These are phyloP conservation scores for Holacanthus passer DNA, from an alignment of 2,113 vertebrate species.

Conservation along the genomic window DNA sequence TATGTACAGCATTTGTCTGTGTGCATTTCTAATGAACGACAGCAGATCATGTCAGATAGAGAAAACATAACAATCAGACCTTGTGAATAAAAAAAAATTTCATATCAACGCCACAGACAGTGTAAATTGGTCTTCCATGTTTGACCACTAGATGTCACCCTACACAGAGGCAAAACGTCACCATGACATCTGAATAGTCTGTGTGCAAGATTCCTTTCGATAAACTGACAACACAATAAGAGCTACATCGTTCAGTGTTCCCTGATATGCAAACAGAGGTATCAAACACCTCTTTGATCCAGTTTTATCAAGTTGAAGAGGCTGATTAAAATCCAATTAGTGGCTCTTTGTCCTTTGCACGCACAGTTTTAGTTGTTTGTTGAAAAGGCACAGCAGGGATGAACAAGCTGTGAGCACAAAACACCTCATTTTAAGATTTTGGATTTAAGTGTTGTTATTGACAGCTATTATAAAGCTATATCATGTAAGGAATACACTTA, in stretches of 20 bases:
- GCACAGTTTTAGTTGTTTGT: neutral
- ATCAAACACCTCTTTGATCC: neutral
- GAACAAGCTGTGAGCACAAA: neutral
- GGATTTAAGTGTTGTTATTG: neutral
- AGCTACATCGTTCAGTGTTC: neutral
- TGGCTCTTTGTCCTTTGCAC: neutral
- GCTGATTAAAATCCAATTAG: neutral
- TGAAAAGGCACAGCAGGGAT: neutral
- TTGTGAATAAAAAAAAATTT: neutral
- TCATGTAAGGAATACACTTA: neutral
- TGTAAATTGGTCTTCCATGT: neutral
- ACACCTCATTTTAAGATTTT: neutral
- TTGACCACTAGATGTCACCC: constrained; percentile 67
- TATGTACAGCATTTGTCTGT: neutral
- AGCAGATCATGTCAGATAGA: neutral
- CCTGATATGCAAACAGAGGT: neutral
- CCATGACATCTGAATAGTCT: neutral
- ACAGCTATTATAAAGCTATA: neutral
- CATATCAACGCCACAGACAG: neutral
- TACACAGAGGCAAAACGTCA: constrained; percentile 6
- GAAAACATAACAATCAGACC: neutral
- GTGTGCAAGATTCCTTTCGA: neutral
- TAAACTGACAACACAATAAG: neutral
- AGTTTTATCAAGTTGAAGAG: constrained; percentile 7
- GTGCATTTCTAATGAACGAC: neutral